phyloP scores from a whole-genome alignment of 2,888 invertebrate species.

The Amitus sp. region DNA sequence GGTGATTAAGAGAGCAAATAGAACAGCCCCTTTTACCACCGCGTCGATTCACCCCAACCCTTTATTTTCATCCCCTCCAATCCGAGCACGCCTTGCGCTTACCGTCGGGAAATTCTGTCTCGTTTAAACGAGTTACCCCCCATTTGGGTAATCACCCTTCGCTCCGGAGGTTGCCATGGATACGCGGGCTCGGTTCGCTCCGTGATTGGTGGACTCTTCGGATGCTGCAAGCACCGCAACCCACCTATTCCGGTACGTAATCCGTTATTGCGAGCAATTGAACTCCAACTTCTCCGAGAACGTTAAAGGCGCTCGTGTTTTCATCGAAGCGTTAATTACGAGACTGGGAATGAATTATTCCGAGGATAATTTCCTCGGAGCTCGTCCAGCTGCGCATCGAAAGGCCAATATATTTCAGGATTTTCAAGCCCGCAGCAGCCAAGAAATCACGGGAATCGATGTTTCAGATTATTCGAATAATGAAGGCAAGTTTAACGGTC shows the following conservation, averaged over 20 bases:
- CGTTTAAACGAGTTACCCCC: conserved; percentile 63
- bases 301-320: not conserved
- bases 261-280: conserved; percentile 39
- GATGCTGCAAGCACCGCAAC: conserved; percentile 31
- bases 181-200: conserved; percentile 49
- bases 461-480: conserved; percentile 2
- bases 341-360: not conserved
- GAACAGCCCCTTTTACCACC: conserved; percentile 46
- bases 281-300: conserved; percentile 3
- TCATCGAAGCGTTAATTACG: not conserved
- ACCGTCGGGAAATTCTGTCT: conserved; percentile 46
- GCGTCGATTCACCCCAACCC: conserved; percentile 40
- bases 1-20: conserved; percentile 64
- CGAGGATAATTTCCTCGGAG: not conserved
- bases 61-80: conserved; percentile 30
- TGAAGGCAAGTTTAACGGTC: not conserved
- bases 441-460: not conserved
- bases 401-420: not conserved
- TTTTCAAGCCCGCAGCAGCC: not conserved
- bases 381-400: not conserved
- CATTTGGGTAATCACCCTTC: conserved; percentile 62
- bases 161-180: conserved; percentile 57
- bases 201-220: conserved; percentile 46
- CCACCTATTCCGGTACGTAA: conserved; percentile 38
- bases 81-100: conserved; percentile 33